Base-by-base conservation (phyloP, 2,797 vertebrate species). In the Propithecus deckenii region DNA sequence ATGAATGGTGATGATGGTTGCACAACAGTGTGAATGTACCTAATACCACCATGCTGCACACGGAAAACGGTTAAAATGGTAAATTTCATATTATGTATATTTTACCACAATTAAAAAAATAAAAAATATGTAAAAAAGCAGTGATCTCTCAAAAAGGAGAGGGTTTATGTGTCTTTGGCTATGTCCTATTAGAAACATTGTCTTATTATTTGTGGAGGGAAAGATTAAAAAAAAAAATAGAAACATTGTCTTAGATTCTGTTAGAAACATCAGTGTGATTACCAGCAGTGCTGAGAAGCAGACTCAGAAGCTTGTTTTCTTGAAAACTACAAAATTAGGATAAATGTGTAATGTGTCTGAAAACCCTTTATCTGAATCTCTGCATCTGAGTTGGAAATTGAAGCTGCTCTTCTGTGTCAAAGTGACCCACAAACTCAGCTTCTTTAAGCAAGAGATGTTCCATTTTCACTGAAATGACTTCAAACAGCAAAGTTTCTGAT, bases 321-420 rank as follows among this genome's bases (percentile, higher is more conserved):
- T 91, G 83, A 63, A 95, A 84, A 93, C 72, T n/a, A 87, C 55
- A 46, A 90, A 95, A 69, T 90, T 90, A 93, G 96, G 93, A 95
- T 95, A 90, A 95, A 74, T 20, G 81, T 95, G 87, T 83, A 93
- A 91, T 74, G 43, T 55, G 35, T 59, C 71, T 79, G 48, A 90
- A 87, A 72, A 52, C 41, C 63, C 85, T 92, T 90, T 93, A 88
- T 95, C 71, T 93, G 57, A 65, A 91, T 88, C 41, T 87, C 91
- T 93, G 65, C 25, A 22, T 63, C 12, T 32, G 65, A 72, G 41
- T 13, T 95, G 20, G 67, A 75, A 86, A 88, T n/a, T 5, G 43
- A 95, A 67, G 57, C 38, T 83, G 61, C 15, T 86, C 75, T 57
- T 91, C 71, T 67, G 63, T 85, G n/a, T 76, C 63, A 30, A 32